A percentile compares a stretch with the other conserved stretches of the same genome.
These are phyloP conservation scores for Ailuropoda melanoleuca DNA, from an alignment of 2,113 vertebrate genomes.

Conservation along the genomic window DNA sequence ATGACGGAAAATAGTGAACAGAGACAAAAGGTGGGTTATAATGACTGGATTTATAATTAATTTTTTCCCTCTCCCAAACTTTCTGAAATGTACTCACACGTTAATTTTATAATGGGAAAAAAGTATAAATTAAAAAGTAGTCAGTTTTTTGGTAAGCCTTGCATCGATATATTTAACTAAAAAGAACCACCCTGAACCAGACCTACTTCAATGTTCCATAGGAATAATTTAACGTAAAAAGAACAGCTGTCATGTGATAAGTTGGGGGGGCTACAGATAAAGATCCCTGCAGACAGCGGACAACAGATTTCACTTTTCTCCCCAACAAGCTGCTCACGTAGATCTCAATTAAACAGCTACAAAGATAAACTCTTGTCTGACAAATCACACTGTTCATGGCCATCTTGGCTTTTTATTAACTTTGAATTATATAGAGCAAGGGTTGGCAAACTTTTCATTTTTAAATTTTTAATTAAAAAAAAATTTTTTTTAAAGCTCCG, in stretches of 20 bases:
- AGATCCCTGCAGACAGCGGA: not conserved
- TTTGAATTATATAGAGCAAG: not conserved
- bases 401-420: not conserved
- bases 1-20: not conserved
- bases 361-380: not conserved
- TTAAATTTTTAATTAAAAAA: not conserved
- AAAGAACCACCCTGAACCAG: not conserved
- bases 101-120: not conserved
- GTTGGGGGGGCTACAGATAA: not conserved
- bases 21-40: not conserved
- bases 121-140: not conserved
- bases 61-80: not conserved
- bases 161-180: not conserved
- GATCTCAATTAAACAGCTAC: not conserved
- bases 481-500: not conserved
- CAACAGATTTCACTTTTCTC: not conserved
- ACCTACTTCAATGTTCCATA: not conserved
- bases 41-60: not conserved
- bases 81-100: not conserved
- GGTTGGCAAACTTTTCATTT: not conserved
- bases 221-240: not conserved
- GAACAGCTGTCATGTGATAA: not conserved
- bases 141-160: not conserved
- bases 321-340: not conserved
- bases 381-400: not conserved